These are phyloP conservation scores for Artemisiospiza belli DNA, from an alignment of 2,113 vertebrate genomes.

Conservation along the genomic window DNA sequence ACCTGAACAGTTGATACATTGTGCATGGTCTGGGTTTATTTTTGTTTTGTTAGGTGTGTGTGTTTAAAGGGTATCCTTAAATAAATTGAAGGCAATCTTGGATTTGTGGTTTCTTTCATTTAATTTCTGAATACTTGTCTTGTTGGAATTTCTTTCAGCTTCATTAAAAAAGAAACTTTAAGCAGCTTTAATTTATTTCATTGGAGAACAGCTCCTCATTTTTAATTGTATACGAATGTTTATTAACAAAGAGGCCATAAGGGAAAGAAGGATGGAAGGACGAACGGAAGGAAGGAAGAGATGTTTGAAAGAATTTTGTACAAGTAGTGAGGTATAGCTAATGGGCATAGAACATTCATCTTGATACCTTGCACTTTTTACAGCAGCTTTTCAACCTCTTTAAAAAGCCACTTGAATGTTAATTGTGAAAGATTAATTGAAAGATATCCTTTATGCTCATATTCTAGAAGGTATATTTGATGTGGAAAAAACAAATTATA, in stretches of 20 bases:
- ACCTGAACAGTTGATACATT: background rate
- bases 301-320: background rate
- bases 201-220: background rate
- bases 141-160: background rate
- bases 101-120: background rate
- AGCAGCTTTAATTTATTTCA: background rate
- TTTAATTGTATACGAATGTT: background rate
- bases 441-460: background rate
- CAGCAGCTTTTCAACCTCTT: background rate
- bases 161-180: background rate
- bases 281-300: background rate
- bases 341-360: background rate
- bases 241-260: background rate
- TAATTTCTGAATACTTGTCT: background rate
- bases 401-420: background rate
- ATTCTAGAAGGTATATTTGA: background rate
- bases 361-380: background rate
- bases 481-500: background rate
- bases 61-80: background rate
- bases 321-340: background rate
- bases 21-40: background rate
- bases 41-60: background rate
- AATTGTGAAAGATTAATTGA: background rate
- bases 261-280: background rate
- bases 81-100: background rate